phyloP scores from a whole-genome alignment of 2,113 vertebrate species.

The Pachycephala philippinensis region DNA sequence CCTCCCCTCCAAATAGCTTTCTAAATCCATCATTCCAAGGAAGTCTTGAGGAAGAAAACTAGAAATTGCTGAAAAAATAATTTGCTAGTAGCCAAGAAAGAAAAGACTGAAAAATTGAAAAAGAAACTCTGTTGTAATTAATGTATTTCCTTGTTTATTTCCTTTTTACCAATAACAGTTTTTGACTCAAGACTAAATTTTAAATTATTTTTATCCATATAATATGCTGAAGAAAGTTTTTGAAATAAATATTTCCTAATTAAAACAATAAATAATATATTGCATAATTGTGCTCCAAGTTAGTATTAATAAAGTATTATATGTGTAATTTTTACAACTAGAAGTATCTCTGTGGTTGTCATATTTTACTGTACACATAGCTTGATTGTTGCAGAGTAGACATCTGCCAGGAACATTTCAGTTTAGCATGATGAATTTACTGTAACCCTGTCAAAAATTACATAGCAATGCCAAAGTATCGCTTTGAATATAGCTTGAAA shows the following conservation, averaged over 20 bases:
- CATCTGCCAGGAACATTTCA: constrained; percentile 93
- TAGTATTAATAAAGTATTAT: constrained; percentile 64
- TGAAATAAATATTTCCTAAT: background rate
- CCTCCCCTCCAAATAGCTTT: background rate
- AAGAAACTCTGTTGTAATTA: background rate
- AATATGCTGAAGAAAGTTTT: background rate
- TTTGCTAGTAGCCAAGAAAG: background rate
- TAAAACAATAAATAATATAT: constrained; percentile 9
- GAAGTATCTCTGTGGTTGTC: constrained; percentile 52
- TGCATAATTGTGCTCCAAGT: constrained; percentile 2
- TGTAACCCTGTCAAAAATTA: constrained; percentile 87
- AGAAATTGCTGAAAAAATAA: background rate
- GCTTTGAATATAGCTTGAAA: constrained; percentile 77
- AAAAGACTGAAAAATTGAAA: background rate
- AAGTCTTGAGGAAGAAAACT: background rate
- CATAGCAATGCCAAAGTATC: constrained; percentile 80
- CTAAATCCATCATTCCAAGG: background rate
- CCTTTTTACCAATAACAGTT: background rate
- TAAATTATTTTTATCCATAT: background rate
- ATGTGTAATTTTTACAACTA: constrained; percentile 49
- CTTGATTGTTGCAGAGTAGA: constrained; percentile 87
- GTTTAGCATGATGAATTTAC: constrained; percentile 89
- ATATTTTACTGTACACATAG: constrained; percentile 79
- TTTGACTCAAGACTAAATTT: background rate
- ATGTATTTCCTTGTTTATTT: background rate